Evolutionary conservation across 2,113 vertebrate species (phyloP), one percentile per base, ranked within the genome.

Genomic region (Pardalotus punctatus): DNA sequence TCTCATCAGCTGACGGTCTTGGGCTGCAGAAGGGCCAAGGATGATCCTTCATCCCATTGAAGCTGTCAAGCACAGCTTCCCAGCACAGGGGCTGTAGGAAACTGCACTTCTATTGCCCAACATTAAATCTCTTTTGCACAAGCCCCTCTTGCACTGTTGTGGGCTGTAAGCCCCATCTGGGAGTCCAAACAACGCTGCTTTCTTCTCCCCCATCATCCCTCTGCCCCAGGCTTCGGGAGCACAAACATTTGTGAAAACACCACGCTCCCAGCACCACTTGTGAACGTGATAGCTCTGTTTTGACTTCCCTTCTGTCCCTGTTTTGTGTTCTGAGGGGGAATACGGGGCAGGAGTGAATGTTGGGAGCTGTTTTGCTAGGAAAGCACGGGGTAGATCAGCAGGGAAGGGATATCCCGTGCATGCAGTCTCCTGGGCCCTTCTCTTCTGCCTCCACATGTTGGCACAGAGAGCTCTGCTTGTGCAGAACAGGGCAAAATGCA

Each of bases 361-460:
- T 20, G 31, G 54, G 48, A 70, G 79, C 38, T 66, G 40, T 43
- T 91, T 40, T 56, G 28, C 45, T 9, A 7, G 42, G 58, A 57
- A 42, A 81, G 17, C 53, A 6, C 1, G 7, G 83, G 33, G 19
- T 1, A 7, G 27, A 43, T 33, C 45, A 5, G 13, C n/a, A 8
- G 0, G 21, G 40, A 58, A 65, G 48, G 57, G 48, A 45, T 58
- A 25, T 24, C 16, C 27, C 56, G 61, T 0, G 2, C 16, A 9
- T 2, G 2, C 45, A n/a, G 6, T 14, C 28, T 43, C 70, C 57
- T 18, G 33, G 17, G 48, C 50, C 43, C 13, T 5, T 84, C 43
- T 22, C 57, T 22, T 24, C 47, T 33, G 64, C 54, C 67, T 88
- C 43, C 20, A 6, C 76, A 6, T 4, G 42, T 58, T 65, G 0